Base-by-base conservation (phyloP, 2,888 invertebrate genomes). In the Baronia brevicornis region DNA sequence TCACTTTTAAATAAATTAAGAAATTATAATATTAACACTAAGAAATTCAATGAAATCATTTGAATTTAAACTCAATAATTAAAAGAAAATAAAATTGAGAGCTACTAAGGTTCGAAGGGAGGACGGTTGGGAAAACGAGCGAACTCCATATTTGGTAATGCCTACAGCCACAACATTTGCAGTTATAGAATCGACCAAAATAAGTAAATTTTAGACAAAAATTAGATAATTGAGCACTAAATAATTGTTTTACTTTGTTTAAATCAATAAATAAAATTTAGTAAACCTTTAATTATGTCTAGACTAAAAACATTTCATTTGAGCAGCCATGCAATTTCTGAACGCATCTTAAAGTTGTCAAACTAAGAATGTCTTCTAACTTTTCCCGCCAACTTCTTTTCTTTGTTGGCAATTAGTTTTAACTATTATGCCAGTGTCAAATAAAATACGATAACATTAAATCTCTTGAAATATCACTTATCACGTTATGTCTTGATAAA, bases 61-160 rank as follows among this genome's bases (percentile, higher is more conserved):
- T 78, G 80, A 79, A 70, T 71, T 54, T 57, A 58, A n/a, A 65
- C 68, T 57, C 62, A 62, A 58, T 60, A 56, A 54, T 60, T 60
- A 60, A 62, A 42, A 70, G 63, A 72, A 77, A 75, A 69, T 73
- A 73, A 78, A 80, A 75, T 73, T 67, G 75, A 80, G 75, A 82
- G 75, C 79, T 72, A 71, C 77, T 79, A 78, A 68, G 79, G 78
- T 82, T 70, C 71, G 82, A 80, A 84, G 82, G 82, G 80, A 80
- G 80, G 79, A 78, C 80, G 82, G 82, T 80, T 79, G 82, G 84
- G 84, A 86, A 86, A 86, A 86, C 86, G 85, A 86, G 84, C 86
- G 80, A 87, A 87, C 86, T 86, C 88, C 88, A 88, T 88, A 88
- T 88, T 88, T 88, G 88, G 88, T 86, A 87, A 87, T 87, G 88